phyloP scores from a whole-genome alignment of 2,797 vertebrate species.

The Pipistrellus kuhlii region DNA sequence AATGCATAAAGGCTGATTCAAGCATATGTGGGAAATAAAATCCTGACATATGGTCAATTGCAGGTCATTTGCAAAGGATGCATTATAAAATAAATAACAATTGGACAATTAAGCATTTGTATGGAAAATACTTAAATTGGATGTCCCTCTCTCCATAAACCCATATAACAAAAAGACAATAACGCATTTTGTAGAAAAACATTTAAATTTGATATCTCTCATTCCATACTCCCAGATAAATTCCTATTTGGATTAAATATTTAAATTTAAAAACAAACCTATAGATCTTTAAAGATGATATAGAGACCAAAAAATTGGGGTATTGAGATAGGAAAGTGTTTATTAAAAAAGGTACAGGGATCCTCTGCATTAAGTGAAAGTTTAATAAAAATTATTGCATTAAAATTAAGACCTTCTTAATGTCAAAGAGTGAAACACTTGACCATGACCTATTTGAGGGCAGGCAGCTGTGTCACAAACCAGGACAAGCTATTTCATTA shows the following conservation, averaged over 20 bases:
- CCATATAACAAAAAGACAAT: not conserved
- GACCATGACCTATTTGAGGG: no score
- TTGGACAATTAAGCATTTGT: not conserved
- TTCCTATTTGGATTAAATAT: not conserved
- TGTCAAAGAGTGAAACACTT: not conserved
- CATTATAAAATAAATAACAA: not conserved
- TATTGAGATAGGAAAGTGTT: not conserved
- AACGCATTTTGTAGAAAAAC: not conserved
- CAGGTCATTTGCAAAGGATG: not conserved
- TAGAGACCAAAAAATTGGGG: not conserved
- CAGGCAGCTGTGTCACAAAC: not conserved
- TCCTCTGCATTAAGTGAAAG: not conserved
- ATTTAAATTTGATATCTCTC: not conserved
- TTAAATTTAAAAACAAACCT: not conserved
- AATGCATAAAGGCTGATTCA: not conserved
- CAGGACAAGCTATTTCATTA: not conserved
- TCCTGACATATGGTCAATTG: not conserved
- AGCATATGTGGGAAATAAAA: not conserved
- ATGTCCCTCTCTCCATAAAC: not conserved
- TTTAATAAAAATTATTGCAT: conserved; percentile 3
- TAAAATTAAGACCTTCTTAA: conserved; percentile 10
- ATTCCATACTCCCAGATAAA: not conserved
- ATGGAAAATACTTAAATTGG: not conserved
- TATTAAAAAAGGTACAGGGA: not conserved
- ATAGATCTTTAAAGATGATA: not conserved